These are phyloP conservation scores for Ectemnius lituratus DNA, from an alignment of 2,888 invertebrate genomes.

Conservation along the genomic window DNA sequence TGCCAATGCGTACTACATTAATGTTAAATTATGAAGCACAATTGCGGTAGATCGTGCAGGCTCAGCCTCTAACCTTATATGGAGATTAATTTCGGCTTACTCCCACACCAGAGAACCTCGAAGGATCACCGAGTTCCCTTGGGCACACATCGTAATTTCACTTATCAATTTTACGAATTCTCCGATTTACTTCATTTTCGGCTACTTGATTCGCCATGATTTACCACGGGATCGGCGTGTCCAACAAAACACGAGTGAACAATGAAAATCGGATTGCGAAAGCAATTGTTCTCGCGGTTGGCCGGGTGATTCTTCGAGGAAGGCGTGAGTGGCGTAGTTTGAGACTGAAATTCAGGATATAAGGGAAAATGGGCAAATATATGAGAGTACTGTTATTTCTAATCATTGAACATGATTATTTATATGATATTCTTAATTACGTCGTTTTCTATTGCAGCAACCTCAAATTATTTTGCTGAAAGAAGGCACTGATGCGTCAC, in stretches of 20 bases:
- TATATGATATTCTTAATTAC: conserved; percentile 10
- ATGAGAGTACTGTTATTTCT: conserved; percentile 50
- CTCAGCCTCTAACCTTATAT: conserved; percentile 63
- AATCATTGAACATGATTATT: conserved; percentile 1
- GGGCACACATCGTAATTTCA: not conserved
- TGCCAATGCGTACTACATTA: not conserved
- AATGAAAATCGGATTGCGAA: too few species aligned
- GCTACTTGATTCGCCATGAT: too few species aligned
- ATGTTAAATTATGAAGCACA: conserved; percentile 2
- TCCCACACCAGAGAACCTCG: conserved; percentile 37
- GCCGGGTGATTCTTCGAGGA: too few species aligned
- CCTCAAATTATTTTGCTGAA: conserved; percentile 98
- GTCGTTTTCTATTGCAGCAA: conserved; percentile 82
- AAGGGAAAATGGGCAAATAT: conserved; percentile 57
- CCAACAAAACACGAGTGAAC: too few species aligned
- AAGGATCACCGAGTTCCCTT: conserved; percentile 2
- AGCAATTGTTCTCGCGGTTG: too few species aligned
- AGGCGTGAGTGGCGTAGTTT: too few species aligned
- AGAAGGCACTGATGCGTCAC: conserved; percentile 97
- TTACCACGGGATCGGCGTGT: too few species aligned
- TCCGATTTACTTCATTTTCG: too few species aligned
- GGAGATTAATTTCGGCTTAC: conserved; percentile 57
- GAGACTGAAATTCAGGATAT: too few species aligned
- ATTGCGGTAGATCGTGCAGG: too few species aligned
- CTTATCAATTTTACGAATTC: not conserved